Base-by-base conservation (phyloP, 2,888 invertebrate species). In the Cryptosula pallasiana region DNA sequence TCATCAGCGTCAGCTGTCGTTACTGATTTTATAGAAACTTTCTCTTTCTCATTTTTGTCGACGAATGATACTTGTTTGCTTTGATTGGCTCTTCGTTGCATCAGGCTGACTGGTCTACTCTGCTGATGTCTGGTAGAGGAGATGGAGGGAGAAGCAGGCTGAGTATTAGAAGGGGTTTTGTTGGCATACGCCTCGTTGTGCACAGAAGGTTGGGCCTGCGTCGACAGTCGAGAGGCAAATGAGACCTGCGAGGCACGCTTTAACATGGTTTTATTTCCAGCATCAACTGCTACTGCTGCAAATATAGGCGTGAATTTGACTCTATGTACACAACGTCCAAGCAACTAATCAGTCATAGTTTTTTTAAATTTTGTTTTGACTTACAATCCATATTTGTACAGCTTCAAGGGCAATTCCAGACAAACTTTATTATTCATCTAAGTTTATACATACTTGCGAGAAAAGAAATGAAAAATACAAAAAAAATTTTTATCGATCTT, bases 61-160 rank as follows among this genome's bases (percentile, higher is more conserved):
- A 70, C 2, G 29, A 70, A 70, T 2, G 70, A 70, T 5, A 70
- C 70, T 70, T 70, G 70, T 32, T 70, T 70, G 9, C 13, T 27
- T n/a, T 27, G 32, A 29, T 13, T 25, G 32, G 5, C 3, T 63
- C 27, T 63, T 32, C 63, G 27, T 27, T 27, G 32, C 3, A 63
- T 9, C 25, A 45, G 9, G 20, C 9, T 45, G 5, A 45, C 45
- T 13, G 45, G 45, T 45, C 20, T 5, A 45, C 20, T 45, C 20
- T 45, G 45, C 5, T 5, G 5, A 20, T 5, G 45, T 45, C 45
- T 5, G 9, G 9, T 45, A 5, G 20, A 5, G 20, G 45, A 45
- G 20, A 20, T 45, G 45, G 45, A 5, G 9, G 45, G 45, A 45
- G 45, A 13, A 20, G 45, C 45, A 13, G 45, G 45, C n/a, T n/a